A percentile compares a stretch with the other conserved stretches of the same genome.
These are phyloP conservation scores for Listrodromus nycthemerus DNA, from an alignment of 2,888 invertebrate species.

Conservation along the genomic window DNA sequence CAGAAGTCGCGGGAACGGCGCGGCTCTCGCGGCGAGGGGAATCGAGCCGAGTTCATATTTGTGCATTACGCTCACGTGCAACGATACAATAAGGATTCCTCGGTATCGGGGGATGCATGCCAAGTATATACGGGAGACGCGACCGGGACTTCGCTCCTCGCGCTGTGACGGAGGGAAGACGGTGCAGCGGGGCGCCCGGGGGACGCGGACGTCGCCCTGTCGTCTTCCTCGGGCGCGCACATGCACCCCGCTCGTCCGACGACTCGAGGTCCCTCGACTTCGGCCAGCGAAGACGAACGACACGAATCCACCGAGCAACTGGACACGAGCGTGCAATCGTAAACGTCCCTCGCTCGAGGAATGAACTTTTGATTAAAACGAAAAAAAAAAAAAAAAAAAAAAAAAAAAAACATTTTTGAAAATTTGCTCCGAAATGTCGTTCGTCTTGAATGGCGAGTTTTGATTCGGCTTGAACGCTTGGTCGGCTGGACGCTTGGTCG, in stretches of 20 bases:
- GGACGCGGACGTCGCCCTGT: slow-evolving; percentile 37
- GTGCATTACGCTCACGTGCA: slow-evolving; percentile 84
- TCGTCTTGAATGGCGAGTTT: too few relatives aligned
- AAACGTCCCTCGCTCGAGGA: not conserved
- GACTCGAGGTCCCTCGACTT: slow-evolving; percentile 23
- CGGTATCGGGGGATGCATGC: slow-evolving; percentile 84
- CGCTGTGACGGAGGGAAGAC: slow-evolving; percentile 24
- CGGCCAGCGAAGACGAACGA: not conserved
- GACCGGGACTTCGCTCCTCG: slow-evolving; percentile 55
- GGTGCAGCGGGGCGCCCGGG: not conserved
- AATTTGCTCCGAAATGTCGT: too few relatives aligned
- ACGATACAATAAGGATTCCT: slow-evolving; percentile 85
- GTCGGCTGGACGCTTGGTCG: too few relatives aligned
- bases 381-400: not conserved
- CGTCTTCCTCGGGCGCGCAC: slow-evolving; percentile 20
- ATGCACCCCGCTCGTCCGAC: not conserved
- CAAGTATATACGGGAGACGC: slow-evolving; percentile 77
- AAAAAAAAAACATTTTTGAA: too few relatives aligned
- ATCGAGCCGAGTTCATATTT: slow-evolving; percentile 82
- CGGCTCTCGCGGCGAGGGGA: slow-evolving; percentile 67
- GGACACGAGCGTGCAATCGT: not conserved
- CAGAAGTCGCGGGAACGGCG: slow-evolving; percentile 44
- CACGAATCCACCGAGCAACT: not conserved
- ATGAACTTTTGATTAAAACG: not conserved
- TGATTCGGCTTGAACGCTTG: too few relatives aligned